These are phyloP conservation scores for Astyanax mexicanus DNA, from an alignment of 2,797 vertebrate genomes.

Conservation along the genomic window DNA sequence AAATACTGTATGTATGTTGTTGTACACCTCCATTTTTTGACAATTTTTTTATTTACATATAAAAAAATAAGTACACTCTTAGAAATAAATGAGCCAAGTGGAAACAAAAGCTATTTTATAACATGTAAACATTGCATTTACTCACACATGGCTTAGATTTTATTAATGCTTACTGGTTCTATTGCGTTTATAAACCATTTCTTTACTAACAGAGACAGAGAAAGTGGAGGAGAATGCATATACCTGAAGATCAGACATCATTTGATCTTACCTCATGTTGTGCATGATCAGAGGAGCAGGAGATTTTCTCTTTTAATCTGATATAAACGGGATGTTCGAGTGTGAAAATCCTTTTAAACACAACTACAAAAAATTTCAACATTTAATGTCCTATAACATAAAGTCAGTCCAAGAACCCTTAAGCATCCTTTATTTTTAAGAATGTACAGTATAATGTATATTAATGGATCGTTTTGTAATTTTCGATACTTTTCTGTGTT, in stretches of 20 bases:
- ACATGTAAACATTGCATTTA: too few species aligned
- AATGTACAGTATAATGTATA: neutral
- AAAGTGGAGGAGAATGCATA: neutral
- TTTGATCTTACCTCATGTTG: neutral
- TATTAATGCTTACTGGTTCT: too few species aligned
- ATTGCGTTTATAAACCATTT: too few species aligned
- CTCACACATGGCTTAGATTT: too few species aligned
- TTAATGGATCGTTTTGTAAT: neutral
- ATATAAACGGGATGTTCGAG: neutral
- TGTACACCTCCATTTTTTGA: neutral
- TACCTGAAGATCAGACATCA: neutral
- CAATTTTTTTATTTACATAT: too few species aligned
- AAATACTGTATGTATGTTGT: neutral
- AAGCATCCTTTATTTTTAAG: conserved; percentile 1
- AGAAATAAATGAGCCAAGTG: neutral
- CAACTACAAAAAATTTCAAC: conserved; percentile 2
- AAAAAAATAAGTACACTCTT: neutral
- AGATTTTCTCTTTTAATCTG: neutral
- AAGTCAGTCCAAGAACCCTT: neutral
- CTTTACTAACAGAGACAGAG: neutral
- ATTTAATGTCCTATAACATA: too few species aligned
- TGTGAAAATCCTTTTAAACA: neutral
- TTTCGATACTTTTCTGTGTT: conserved; percentile 7
- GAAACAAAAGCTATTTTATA: neutral
- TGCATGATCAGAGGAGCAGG: neutral